Evolutionary conservation across 2,888 invertebrate genomes (phyloP), one percentile per base, ranked within the genome.

Genomic region (Lysandra coridon): DNA sequence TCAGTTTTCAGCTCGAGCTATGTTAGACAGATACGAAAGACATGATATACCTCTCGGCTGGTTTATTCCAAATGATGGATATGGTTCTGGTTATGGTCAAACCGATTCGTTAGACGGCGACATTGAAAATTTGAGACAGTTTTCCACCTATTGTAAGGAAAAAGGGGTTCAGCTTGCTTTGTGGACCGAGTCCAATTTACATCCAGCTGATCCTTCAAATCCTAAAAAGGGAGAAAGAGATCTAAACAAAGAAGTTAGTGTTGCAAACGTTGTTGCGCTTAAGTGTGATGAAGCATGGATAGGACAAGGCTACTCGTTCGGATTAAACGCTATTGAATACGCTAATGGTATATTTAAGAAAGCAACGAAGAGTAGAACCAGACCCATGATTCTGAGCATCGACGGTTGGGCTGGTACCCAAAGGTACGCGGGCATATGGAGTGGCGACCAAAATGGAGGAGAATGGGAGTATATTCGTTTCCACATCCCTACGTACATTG

Each of bases 211-310:
- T 84, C 91, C 93, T 49, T 80, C 86, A 6, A 82, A 93, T 81
- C 94, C 94, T 1, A 89, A 90, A 79, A 94, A 94, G 85, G 93
- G 93, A 60, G 94, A 94, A 82, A 88, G 94, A 81, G 93, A 94
- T 85, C 87, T 94, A 80, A 81, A 83, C 3, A 89, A 89, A 84
- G 94, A 94, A 88, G 89, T 93, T 0, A 83, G 86, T 7, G 82
- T 87, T 44, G 93, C 93, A 73, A 90, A 91, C 14, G 87, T 92
- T 1, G 89, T 89, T 14, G 93, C 94, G 0, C 87, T 94, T 1
- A 94, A 94, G 86, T 93, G 93, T 84, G 94, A 94, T 80, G 94
- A 93, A 0, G 93, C 93, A 5, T 94, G 94, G 94, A 91, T 94
- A 57, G 94, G 93, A 4, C 80, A 82, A 12, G 94, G 94, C 3